Evolutionary conservation across 1,140 invertebrate genomes (phyloP), one percentile per base, ranked within the genome.

Genomic region (Drosophila trapezifrons): DNA sequence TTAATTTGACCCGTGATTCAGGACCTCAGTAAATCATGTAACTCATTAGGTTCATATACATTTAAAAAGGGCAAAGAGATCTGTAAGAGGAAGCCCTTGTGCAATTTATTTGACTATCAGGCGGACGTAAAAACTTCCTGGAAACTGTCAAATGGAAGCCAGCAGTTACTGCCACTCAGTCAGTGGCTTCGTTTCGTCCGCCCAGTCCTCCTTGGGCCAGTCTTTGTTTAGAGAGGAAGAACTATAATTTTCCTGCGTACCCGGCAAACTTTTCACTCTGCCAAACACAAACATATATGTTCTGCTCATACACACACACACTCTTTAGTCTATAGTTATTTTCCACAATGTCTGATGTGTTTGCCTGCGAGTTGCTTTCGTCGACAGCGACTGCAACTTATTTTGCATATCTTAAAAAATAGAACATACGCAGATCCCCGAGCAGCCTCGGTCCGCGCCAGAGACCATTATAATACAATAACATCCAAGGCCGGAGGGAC

Each of bases 401-500:
- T 79, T 87, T 82, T 76, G 75, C 83, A 86, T 86, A 86, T 87
- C 79, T 83, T 87, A 62, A 79, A 72, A 83, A 86, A 87, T 79
- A 62, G 71, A 78, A 76, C 82, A 82, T 78, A 78, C 82, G 78
- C 82, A 83, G 59, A 60, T 57, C 38, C 51, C 22, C 37, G 3
- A 37, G 52, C 72, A 76, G 40, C 35, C 65, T 27, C 46, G 40
- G 40, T 54, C 65, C 51, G 57, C 60, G 20, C 65, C 66, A 73
- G 67, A 83, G 76, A 59, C 83, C 67, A 86, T 76, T 86, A 71
- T 71, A 71, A 71, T 71, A 71, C 65, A 72, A 72, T 72, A 72
- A 72, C 69, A 72, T 66, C 43, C 25, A 29, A n/a, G 10, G 62
- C 65, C 65, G 2, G 65, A 70, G 51, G 65, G 43, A 43, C 22